Evolutionary conservation across 2,113 vertebrate genomes (phyloP).

Genomic region (Eira barbara): DNA sequence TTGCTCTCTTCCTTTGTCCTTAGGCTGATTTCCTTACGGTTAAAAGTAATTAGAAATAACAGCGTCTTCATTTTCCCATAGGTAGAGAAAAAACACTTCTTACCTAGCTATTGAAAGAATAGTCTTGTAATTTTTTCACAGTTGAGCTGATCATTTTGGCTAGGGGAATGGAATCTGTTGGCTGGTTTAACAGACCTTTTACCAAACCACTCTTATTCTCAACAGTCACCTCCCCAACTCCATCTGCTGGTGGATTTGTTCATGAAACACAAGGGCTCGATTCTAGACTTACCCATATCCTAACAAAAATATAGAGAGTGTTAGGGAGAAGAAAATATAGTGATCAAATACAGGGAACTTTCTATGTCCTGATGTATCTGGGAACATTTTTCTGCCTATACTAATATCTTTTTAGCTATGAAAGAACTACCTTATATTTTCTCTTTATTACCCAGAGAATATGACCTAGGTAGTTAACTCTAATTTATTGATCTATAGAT

Average conservation of each 20-base stretch:
- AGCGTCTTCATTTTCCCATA: not conserved
- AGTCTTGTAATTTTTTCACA: not conserved
- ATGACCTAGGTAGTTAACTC: not conserved
- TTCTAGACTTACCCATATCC: not conserved
- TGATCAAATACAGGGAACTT: not conserved
- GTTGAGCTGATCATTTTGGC: not conserved
- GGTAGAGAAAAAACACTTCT: not conserved
- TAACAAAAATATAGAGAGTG: not conserved
- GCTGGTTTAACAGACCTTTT: not conserved
- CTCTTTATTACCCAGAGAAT: not conserved
- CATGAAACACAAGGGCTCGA: not conserved
- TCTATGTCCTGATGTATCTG: not conserved
- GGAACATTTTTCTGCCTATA: not conserved
- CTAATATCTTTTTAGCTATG: not conserved
- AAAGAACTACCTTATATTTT: not conserved
- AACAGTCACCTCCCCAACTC: not conserved
- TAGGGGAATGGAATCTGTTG: not conserved
- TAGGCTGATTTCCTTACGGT: not conserved
- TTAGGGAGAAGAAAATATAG: not conserved
- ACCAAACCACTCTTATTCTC: not conserved
- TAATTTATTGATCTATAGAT: not conserved
- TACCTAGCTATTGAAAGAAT: not conserved
- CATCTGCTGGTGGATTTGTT: not conserved
- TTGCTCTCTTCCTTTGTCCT: not conserved
- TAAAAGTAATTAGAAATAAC: not conserved